These are phyloP conservation scores for Itoplectis maculator DNA, from an alignment of 2,888 invertebrate genomes.

Conservation along the genomic window DNA sequence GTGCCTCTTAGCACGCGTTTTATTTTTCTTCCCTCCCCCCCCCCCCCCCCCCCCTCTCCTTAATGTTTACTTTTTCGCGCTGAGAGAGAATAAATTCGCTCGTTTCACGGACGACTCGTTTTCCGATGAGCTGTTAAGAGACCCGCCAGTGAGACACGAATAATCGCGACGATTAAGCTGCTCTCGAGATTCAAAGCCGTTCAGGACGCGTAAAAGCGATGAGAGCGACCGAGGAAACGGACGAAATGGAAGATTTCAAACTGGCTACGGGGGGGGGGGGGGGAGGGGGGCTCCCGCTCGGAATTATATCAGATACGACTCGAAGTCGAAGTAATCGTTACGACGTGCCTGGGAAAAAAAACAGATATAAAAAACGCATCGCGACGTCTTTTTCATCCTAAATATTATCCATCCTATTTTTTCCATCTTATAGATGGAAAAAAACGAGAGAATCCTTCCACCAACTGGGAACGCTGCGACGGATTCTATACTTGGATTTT, in stretches of 20 bases:
- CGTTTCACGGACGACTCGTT: constrained; percentile 59
- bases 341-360: constrained; percentile 75
- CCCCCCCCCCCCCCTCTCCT: too few species aligned
- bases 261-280: too few species aligned
- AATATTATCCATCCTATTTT: constrained; percentile 8
- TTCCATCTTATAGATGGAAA: constrained; percentile 5
- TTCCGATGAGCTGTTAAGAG: constrained; percentile 69
- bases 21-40: too few species aligned
- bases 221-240: constrained; percentile 1
- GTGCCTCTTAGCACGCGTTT: neutral
- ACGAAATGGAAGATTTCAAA: constrained; percentile 34
- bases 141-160: constrained; percentile 65
- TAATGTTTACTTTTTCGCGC: constrained; percentile 43
- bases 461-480: neutral
- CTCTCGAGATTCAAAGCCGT: constrained; percentile 60
- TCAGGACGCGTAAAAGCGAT: constrained; percentile 46
- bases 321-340: constrained; percentile 78
- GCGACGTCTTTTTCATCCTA: constrained; percentile 24
- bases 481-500: constrained; percentile 32
- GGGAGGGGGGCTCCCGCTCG: constrained; percentile 36
- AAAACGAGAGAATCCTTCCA: constrained; percentile 33
- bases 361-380: constrained; percentile 33
- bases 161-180: constrained; percentile 70
- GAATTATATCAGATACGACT: constrained; percentile 70
- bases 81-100: constrained; percentile 40